Percentiles rank a stretch among this genome's conserved stretches.
These are phyloP conservation scores for Lordiphosa collinella DNA, from an alignment of 1,140 invertebrate genomes.

Conservation along the genomic window DNA sequence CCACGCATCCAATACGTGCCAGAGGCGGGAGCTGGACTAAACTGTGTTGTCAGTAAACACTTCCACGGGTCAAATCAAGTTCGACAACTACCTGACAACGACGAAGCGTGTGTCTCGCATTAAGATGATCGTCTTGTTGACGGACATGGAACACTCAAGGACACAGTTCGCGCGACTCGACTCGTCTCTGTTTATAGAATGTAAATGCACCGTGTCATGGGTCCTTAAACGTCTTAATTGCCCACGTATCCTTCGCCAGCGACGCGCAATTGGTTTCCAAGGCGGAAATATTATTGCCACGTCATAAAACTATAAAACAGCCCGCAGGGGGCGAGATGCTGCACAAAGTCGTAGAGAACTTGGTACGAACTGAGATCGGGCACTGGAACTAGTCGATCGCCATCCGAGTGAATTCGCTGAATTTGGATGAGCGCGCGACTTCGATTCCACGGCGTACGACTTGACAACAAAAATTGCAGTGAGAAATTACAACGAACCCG, in stretches of 20 bases:
- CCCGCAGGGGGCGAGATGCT: slow-evolving; percentile 56
- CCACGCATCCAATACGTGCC: not conserved
- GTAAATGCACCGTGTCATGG: slow-evolving; percentile 73
- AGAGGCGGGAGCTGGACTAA: slow-evolving; percentile 41
- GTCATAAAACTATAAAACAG: slow-evolving; percentile 78
- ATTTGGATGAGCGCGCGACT: slow-evolving; percentile 53
- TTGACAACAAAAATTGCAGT: slow-evolving; percentile 38
- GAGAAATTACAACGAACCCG: slow-evolving; percentile 47
- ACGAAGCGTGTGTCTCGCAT: slow-evolving; percentile 69
- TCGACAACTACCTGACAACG: slow-evolving; percentile 41
- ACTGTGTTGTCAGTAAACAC: slow-evolving; percentile 70
- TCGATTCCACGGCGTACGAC: slow-evolving; percentile 64
- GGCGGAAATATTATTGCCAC: slow-evolving; percentile 77
- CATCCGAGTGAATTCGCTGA: slow-evolving; percentile 60
- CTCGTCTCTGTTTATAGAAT: slow-evolving; percentile 56
- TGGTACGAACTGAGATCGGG: slow-evolving; percentile 6
- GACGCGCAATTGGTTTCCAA: slow-evolving; percentile 69
- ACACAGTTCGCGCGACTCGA: slow-evolving; percentile 65
- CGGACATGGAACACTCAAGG: slow-evolving; percentile 33
- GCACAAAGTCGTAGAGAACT: slow-evolving; percentile 19
- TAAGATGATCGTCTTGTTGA: slow-evolving; percentile 68
- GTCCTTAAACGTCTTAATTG: slow-evolving; percentile 75
- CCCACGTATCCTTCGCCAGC: slow-evolving; percentile 64
- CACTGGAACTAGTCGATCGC: slow-evolving; percentile 24
- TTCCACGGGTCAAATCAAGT: slow-evolving; percentile 54